Evolutionary conservation across 1,140 invertebrate species (phyloP), one percentile per base, ranked within the genome.

Genomic region (Daktulosphaira vitifoliae): DNA sequence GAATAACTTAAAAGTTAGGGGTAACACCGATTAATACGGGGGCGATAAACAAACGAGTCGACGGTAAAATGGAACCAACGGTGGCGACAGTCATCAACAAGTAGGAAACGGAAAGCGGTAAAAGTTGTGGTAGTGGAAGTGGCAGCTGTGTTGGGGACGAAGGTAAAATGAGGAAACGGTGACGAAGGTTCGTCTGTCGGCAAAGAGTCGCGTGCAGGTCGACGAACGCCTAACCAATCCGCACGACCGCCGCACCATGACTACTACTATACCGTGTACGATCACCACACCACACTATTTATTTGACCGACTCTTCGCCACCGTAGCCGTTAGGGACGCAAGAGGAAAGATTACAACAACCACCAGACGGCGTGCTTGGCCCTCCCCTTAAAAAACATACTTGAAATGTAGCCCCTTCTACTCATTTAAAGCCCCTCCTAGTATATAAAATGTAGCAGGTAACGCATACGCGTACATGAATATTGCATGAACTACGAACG

Each of bases 211-310:
- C 42, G 44, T 42, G 56, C 25, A 18, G 20, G 11, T 22, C 25
- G 42, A 62, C 56, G 56, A 33, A 22, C 42, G 56, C 42, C 11
- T 7, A 62, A n/a, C 42, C 39, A 26, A 62, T 39, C 39, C 56
- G 56, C 38, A 48, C 56, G 56, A 29, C 56, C 56, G 20, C 56
- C 42, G 56, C 56, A 62, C 56, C 56, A 62, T 48, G 56, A 62
- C 56, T 39, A 62, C 56, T 62, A 62, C 56, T 29, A 29, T 18
- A 53, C 51, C 39, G n/a, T 22, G 33, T 15, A 22, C 33, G 18
- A 56, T 22, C 7, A 25, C 15, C 7, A 15, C 38, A 16, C 22
- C 39, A 16, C 22, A 49, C 7, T 4, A 23, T 59, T 59, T 59
- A 26, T 62, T 33, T 62, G 56, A 48, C 42, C 56, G 56, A 9